phyloP scores from a whole-genome alignment of 1,140 invertebrate genomes.

The Drosophila serrata region DNA sequence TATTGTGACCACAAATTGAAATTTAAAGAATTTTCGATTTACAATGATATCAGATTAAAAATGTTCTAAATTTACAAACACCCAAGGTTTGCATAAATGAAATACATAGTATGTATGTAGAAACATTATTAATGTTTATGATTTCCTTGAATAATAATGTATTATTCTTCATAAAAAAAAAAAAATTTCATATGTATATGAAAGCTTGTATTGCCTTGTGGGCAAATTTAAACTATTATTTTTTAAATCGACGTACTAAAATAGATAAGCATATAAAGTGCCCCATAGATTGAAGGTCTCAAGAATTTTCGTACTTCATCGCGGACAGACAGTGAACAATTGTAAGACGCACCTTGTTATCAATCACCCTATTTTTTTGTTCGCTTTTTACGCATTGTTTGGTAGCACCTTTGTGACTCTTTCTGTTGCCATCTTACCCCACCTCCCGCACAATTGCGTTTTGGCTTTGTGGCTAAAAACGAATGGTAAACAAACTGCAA shows the following conservation, averaged over 20 bases:
- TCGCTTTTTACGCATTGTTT: constrained; percentile 43
- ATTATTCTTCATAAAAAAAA: background rate
- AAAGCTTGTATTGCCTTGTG: background rate
- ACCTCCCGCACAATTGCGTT: constrained; percentile 23
- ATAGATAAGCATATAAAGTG: constrained; percentile 18
- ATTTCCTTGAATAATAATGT: background rate
- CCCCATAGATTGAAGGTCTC: constrained; percentile 10
- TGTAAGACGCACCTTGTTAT: constrained; percentile 47
- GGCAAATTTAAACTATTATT: constrained; percentile 9
- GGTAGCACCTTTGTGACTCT: constrained; percentile 14
- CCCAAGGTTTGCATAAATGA: no score
- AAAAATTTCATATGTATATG: background rate
- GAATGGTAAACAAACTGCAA: constrained; percentile 49
- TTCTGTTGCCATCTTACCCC: constrained; percentile 5
- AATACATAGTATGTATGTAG: no score
- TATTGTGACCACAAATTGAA: background rate
- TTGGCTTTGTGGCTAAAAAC: constrained; percentile 31
- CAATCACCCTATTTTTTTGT: constrained; percentile 33
- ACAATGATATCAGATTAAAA: background rate
- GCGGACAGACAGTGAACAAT: constrained; percentile 20
- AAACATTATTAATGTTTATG: background rate
- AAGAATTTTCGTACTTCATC: constrained; percentile 13
- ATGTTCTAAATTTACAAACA: background rate
- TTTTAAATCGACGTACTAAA: constrained; percentile 1
- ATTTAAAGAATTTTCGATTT: background rate